Evolutionary conservation across 2,113 vertebrate genomes (phyloP), one percentile per base, ranked within the genome.

Genomic region (Boulengeromyrus knoepffleri): DNA sequence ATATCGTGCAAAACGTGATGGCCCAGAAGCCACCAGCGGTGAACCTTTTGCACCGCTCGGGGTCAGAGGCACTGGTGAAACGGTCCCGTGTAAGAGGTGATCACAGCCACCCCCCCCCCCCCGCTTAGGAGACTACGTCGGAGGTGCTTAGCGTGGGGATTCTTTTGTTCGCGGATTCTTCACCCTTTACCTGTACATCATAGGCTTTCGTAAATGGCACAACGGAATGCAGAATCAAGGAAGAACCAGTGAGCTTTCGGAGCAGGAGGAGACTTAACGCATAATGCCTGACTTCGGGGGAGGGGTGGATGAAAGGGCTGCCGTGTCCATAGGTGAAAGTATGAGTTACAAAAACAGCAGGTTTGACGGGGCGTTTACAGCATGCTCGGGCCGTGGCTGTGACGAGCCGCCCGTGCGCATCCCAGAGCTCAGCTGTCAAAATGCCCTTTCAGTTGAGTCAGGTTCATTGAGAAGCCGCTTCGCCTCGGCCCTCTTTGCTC

Each of bases 211-310:
- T 94, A 92, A 93, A 93, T 89, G 93, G 94, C 94, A 94, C 91
- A 91, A 95, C 95, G 93, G 94, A 95, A 95, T 95, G 93, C 83
- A 89, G 89, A 83, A 80, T 89, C 92, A 91, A 87, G 92, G 91
- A 92, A 93, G 90, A 93, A 93, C 92, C 94, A 93, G 94, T 94
- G 94, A 95, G 94, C 94, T 94, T 94, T 93, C 92, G 93, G 91
- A 9, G 93, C 86, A 24, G 90, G 91, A 91, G 91, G 91, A 90
- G 87, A 90, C 92, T 92, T 92, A 93, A 93, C 92, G 92, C 93
- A 94, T 93, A 93, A 92, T 91, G 92, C 92, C 36, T 92, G 91
- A 93, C 58, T 92, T 90, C 36, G 39, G 42, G 42, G 85, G 24
- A 3, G 50, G 50, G 46, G 46, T 77, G 89, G 42, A 70, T 88